Base-by-base conservation (phyloP, 2,888 invertebrate genomes). In the Rhamphomyia laevipes region DNA sequence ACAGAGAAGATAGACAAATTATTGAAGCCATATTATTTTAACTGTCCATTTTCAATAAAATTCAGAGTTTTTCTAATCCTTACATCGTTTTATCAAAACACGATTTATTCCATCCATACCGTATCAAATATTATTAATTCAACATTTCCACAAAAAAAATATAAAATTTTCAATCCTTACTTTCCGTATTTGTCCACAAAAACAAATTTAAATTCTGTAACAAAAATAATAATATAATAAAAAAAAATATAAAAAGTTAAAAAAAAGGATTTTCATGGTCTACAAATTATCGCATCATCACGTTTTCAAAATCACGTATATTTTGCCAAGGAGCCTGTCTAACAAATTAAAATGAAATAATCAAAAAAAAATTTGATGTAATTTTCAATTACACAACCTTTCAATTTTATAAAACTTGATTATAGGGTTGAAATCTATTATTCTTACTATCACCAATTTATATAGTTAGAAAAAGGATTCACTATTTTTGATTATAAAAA, bases 241-340 rank as follows among this genome's bases (percentile, higher is more conserved):
- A 42, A 21, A 41, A 41, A 6, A 18, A 3, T 18, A 17, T 18
- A n/a, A 33, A 33, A 33, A 31, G 12, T 27, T 6, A 45, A 46
- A 50, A n/a, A n/a, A n/a, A n/a, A n/a, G n/a, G n/a, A n/a, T n/a
- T 50, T 50, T 50, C 50, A 50, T 47, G 50, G 50, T 50, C 50
- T 43, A 46, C 50, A 47, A 46, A 50, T 50, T 50, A 50, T 50
- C 44, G 43, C 38, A 46, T 50, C 50, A 50, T 49, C 49, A 43
- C 18, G 4, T 27, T 27, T 27, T 27, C 7, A 21, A 21, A 21
- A 27, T 27, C 23, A 27, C 23, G 23, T 27, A 27, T 2, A 27
- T 27, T 21, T 21, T 4, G 23, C 23, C 38, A 38, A 18, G 37
- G 35, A 45, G 35, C 11, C 37, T 43, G 47, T 42, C 35, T 33